Evolutionary conservation across 2,113 vertebrate genomes (phyloP).

Genomic region (Trematocara marginatum): DNA sequence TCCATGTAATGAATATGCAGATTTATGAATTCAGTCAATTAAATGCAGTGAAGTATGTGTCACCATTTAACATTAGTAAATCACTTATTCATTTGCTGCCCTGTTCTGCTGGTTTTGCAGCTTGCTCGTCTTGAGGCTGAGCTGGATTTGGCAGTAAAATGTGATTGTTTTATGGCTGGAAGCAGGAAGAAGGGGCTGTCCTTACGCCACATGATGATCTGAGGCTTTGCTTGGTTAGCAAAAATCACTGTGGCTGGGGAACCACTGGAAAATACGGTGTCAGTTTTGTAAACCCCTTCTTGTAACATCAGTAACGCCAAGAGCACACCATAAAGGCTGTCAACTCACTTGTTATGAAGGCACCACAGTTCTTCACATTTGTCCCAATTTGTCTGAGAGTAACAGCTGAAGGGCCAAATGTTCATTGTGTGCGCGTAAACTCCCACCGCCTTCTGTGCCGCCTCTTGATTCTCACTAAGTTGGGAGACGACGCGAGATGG

Average conservation of each 20-base stretch:
- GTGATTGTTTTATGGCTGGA: slow-evolving; percentile 3
- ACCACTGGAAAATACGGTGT: background rate
- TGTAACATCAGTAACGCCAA: background rate
- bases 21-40: slow-evolving; percentile 1
- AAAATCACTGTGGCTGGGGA: background rate
- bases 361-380: background rate
- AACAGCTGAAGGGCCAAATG: slow-evolving; percentile 24
- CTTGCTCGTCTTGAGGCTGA: background rate
- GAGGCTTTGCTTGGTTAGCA: background rate
- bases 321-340: background rate
- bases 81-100: background rate
- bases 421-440: slow-evolving; percentile 12
- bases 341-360: background rate
- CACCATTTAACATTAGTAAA: background rate
- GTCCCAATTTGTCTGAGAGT: background rate
- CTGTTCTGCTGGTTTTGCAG: background rate
- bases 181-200: background rate
- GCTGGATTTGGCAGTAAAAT: background rate
- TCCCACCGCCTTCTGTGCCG: slow-evolving; percentile 37
- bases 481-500: background rate
- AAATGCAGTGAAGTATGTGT: background rate
- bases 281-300: background rate
- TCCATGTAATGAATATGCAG: background rate
- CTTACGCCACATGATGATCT: background rate
- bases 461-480: background rate